These are phyloP conservation scores for Empis livida DNA, from an alignment of 2,888 invertebrate species.

Conservation along the genomic window DNA sequence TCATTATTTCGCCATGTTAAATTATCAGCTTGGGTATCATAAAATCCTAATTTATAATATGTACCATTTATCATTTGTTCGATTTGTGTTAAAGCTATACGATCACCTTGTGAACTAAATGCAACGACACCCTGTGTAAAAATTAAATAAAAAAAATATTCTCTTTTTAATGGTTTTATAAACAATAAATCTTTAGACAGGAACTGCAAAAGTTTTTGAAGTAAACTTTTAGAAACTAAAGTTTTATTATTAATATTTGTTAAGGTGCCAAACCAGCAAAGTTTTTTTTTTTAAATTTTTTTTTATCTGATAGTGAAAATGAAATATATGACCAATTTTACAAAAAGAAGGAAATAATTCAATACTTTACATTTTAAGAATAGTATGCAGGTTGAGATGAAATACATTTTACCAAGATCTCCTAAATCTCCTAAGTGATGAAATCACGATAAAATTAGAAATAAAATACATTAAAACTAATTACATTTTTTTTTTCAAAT, in stretches of 20 bases:
- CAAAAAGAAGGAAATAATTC: too few relatives aligned
- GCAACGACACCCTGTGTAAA: constrained; percentile 80
- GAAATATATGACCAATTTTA: too few relatives aligned
- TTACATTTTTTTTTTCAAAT: too few relatives aligned
- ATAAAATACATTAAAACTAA: too few relatives aligned
- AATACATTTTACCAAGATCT: too few relatives aligned
- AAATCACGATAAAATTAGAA: too few relatives aligned
- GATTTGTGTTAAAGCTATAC: constrained; percentile 95
- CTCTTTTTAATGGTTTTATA: not conserved
- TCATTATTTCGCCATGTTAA: constrained; percentile 87
- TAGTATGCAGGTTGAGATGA: too few relatives aligned
- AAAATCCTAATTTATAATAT: constrained; percentile 89
- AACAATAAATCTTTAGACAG: not conserved
- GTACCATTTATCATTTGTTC: constrained; percentile 93
- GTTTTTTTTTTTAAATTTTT: not conserved
- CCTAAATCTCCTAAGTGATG: too few relatives aligned
- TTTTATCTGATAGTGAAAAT: too few relatives aligned
- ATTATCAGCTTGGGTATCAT: constrained; percentile 91
- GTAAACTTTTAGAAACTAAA: not conserved
- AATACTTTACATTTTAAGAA: too few relatives aligned
- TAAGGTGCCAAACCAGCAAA: not conserved
- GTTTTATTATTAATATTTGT: not conserved
- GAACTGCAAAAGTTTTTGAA: not conserved
- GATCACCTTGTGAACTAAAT: constrained; percentile 96
- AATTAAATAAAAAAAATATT: constrained; percentile 1